Percentiles rank a stretch among this genome's conserved stretches.
Evolutionary conservation across 2,888 invertebrate genomes (phyloP).

Genomic region (Mythimna vitellina): DNA sequence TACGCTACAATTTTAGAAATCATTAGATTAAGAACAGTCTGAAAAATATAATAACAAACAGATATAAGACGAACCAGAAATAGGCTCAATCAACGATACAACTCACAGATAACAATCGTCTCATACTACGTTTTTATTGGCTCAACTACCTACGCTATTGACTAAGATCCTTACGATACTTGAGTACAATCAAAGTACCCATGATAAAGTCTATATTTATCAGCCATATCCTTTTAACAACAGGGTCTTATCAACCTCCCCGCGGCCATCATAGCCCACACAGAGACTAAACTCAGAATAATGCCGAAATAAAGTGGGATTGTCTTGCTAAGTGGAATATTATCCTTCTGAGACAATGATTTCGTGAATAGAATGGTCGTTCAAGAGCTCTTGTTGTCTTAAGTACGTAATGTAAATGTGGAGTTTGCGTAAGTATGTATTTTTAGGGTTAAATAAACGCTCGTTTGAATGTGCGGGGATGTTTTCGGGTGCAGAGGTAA

Average conservation of each 20-base stretch:
- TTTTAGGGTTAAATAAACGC: slow-evolving; percentile 57
- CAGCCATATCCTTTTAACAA: slow-evolving; percentile 50
- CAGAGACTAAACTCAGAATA: slow-evolving; percentile 67
- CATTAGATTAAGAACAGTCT: background rate
- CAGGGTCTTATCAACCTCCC: slow-evolving; percentile 60
- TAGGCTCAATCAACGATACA: slow-evolving; percentile 2
- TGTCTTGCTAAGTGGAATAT: slow-evolving; percentile 74
- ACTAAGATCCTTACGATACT: slow-evolving; percentile 14
- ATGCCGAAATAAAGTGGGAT: slow-evolving; percentile 73
- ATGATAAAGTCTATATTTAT: slow-evolving; percentile 43
- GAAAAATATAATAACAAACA: background rate
- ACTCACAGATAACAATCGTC: slow-evolving; percentile 16
- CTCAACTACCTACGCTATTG: slow-evolving; percentile 10
- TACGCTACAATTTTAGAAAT: no score
- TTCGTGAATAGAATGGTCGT: slow-evolving; percentile 58
- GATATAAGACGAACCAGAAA: background rate
- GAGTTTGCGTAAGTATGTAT: slow-evolving; percentile 53
- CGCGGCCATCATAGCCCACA: slow-evolving; percentile 61
- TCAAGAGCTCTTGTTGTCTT: slow-evolving; percentile 60
- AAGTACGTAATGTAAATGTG: slow-evolving; percentile 61
- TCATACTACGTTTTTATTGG: slow-evolving; percentile 6
- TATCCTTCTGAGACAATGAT: slow-evolving; percentile 76
- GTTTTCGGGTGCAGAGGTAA: slow-evolving; percentile 35
- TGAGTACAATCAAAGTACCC: slow-evolving; percentile 29
- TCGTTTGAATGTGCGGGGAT: slow-evolving; percentile 26